Evolutionary conservation across 2,113 vertebrate genomes (phyloP).

Genomic region (Cyprinodon brontotheroides): DNA sequence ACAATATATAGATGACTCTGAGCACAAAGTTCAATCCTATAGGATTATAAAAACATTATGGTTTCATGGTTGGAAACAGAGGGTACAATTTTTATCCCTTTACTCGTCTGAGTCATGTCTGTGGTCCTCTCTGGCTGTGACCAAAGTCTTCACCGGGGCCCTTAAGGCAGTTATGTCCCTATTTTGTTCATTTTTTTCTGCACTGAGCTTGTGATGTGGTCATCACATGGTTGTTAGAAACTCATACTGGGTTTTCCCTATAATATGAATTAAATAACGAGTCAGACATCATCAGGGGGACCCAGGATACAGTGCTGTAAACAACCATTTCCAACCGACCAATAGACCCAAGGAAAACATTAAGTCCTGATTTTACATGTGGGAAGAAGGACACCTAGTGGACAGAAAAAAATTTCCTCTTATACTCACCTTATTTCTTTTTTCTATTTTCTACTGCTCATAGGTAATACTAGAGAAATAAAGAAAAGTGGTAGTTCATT

Average conservation of each 20-base stretch:
- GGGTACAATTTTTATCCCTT: constrained; percentile 52
- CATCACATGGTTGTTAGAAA: constrained; percentile 1
- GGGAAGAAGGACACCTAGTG: constrained; percentile 57
- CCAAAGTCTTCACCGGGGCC: constrained; percentile 36
- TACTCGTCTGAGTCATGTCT: constrained; percentile 54
- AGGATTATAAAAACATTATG: constrained; percentile 54
- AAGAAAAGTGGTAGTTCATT: neutral
- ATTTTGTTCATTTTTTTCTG: constrained; percentile 31
- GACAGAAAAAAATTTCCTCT: constrained; percentile 5
- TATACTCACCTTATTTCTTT: too few relatives aligned
- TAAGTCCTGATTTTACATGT: neutral
- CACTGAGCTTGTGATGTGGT: constrained; percentile 9
- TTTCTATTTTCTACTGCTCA: too few relatives aligned
- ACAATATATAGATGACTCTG: constrained; percentile 8
- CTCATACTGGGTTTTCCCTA: constrained; percentile 3
- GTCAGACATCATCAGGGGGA: neutral
- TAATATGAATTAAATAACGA: neutral
- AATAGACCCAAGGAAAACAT: neutral
- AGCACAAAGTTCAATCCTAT: constrained; percentile 10
- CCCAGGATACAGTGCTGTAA: neutral
- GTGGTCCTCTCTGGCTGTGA: constrained; percentile 47
- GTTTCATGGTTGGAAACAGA: constrained; percentile 30
- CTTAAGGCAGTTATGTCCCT: constrained; percentile 7
- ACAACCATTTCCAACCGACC: neutral
- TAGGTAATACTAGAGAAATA: neutral